phyloP scores from a whole-genome alignment of 2,113 vertebrate genomes.

The Siniperca knerii region DNA sequence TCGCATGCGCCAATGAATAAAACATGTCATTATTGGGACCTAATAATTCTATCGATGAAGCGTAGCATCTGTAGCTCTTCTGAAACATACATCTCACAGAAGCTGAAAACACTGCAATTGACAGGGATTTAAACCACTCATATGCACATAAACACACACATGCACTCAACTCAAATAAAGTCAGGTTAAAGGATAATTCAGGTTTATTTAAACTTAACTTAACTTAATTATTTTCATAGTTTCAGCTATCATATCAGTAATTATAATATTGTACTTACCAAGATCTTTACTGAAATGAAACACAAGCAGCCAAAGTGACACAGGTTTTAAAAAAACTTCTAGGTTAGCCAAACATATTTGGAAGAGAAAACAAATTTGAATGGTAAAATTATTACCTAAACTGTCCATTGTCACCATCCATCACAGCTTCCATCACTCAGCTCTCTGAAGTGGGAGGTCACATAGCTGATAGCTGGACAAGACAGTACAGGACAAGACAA shows the following conservation, averaged over 20 bases:
- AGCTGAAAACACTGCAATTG: not conserved
- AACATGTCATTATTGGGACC: conserved; percentile 51
- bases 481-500: not conserved
- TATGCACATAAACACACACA: not conserved
- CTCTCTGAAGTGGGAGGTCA: not conserved
- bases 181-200: not conserved
- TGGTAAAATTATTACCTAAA: not conserved
- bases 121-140: conserved; percentile 1
- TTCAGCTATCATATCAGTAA: not conserved
- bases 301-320: not conserved
- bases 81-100: not conserved
- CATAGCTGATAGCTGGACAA: too few species aligned
- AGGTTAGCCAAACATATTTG: not conserved
- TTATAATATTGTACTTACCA: not conserved
- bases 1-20: conserved; percentile 61
- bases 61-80: conserved; percentile 9
- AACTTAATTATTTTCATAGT: not conserved
- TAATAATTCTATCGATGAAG: conserved; percentile 55
- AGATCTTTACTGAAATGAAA: not conserved
- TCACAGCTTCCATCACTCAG: not conserved
- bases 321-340: too few species aligned
- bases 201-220: not conserved
- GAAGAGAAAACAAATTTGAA: not conserved
- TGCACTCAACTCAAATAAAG: not conserved
- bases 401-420: not conserved